Percentiles rank a stretch among this genome's conserved stretches.
phyloP scores from a whole-genome alignment of 2,888 invertebrate species.

The Silvanus unidentatus region DNA sequence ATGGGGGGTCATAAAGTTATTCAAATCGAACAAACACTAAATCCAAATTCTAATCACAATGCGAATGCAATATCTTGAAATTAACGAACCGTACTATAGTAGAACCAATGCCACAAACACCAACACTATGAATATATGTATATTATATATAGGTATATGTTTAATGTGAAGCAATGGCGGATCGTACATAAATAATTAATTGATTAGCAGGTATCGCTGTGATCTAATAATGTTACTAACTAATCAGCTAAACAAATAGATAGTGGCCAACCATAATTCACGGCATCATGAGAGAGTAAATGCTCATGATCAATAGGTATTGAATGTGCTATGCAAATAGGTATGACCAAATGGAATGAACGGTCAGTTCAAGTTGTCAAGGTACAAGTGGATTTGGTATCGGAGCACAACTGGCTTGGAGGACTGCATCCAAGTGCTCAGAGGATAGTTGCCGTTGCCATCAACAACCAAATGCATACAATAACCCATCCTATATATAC shows the following conservation, averaged over 20 bases:
- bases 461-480: conserved; percentile 23
- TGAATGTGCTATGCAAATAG: conserved; percentile 47
- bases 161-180: conserved; percentile 29
- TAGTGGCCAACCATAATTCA: conserved; percentile 49
- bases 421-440: conserved; percentile 35
- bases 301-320: conserved; percentile 47
- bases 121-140: conserved; percentile 1
- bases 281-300: conserved; percentile 44
- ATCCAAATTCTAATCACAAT: conserved; percentile 30
- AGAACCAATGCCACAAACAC: conserved; percentile 10
- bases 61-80: conserved; percentile 42
- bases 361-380: conserved; percentile 31
- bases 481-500: conserved; percentile 1
- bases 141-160: conserved; percentile 1
- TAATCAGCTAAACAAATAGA: conserved; percentile 51
- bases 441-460: conserved; percentile 36
- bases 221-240: conserved; percentile 50
- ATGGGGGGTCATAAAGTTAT: conserved; percentile 2
- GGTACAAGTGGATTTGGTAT: conserved; percentile 27
- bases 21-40: conserved; percentile 9
- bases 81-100: conserved; percentile 39
- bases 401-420: conserved; percentile 30
- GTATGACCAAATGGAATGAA: conserved; percentile 30
- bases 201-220: conserved; percentile 49
- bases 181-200: conserved; percentile 49